Base-by-base conservation (phyloP, 2,113 vertebrate species). In the Percina caprodes region DNA sequence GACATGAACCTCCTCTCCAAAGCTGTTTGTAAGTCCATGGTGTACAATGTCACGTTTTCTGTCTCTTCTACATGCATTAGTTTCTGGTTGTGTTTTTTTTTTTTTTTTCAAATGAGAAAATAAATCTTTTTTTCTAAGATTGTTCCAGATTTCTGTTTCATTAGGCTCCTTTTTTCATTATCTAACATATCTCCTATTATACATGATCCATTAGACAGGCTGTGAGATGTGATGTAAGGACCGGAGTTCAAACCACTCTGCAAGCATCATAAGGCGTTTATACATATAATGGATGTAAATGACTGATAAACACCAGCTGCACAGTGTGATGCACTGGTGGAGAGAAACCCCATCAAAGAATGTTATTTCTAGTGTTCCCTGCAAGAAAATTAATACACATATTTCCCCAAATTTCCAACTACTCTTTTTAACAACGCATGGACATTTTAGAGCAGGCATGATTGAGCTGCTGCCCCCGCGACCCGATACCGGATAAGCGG, bases 71-170 rank as follows among this genome's bases (percentile, higher is more conserved):
- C 77, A 68, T 84, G 67, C 59, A 45, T 86, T 68, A 21, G 15
- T 76, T 78, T 68, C 45, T 67, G 15, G 42, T 87, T 60, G 74
- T 83, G 14, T 71, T 82, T 69, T 79, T 45, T 80, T 76, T 88
- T 88, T 89, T 84, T 78, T 87, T 89, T 85, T 78, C 61, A 86
- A 73, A 84, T 54, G 71, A 86, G 21, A 74, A 80, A 92, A 90
- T 90, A 90, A 93, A 92, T 74, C 21, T 82, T 81, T 86, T 91
- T 91, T 90, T 82, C 60, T 78, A 90, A 75, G 77, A 82, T 14
- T 49, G 2, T 2, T 26, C 16, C 30, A 23, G 3, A 24, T 77
- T 60, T 54, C 6, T 71, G 18, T 48, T 45, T 76, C 21, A 23
- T 59, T 0, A 3, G 6, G 16, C 9, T 70, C 14, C 6, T n/a